Base-by-base conservation (phyloP, 2,113 vertebrate species). In the Desmodus rotundus region DNA sequence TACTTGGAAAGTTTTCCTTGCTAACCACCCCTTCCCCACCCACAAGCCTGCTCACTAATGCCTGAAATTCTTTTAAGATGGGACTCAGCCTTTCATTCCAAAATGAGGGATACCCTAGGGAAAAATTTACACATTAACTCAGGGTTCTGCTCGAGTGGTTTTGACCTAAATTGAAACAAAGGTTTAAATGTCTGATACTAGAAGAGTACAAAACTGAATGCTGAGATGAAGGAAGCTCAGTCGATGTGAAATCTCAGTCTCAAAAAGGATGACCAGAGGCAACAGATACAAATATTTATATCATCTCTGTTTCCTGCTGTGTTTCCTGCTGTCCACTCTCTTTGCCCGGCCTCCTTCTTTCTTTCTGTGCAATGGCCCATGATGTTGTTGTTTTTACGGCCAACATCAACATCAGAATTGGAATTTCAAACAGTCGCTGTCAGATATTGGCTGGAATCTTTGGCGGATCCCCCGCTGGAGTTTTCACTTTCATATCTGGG, bases 151-250 rank as follows among this genome's bases (percentile, higher is more conserved):
- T 67, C 96, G 93, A 97, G 74, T 93, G 72, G 68, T 91, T 95
- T 76, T 96, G 91, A 89, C 94, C 82, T 96, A 95, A 95, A 95
- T 96, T 97, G 82, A 56, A 97, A 95, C 88, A 95, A 97, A 94
- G 19, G 43, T 96, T 93, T 97, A 96, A 96, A 93, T 80, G 96
- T 83, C 65, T 93, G 38, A 52, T 93, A 96, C 93, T 76, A 77
- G 33, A 91, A 86, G 45, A 83, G n/a, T 5, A 80, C 45, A 86
- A 76, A 93, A 89, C 14, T 87, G 72, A 92, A 72, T 17, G 38
- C 72, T 45, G 61, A 92, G 50, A 87, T 1, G 33, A 47, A 92
- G 16, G 15, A 86, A 80, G 31, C 13, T 20, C 63, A 31, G n/a
- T 81, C 93, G 89, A n/a, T 22, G 61, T 12, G 50, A 91, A 26